These are phyloP conservation scores for Psilanteris sp. DNA, from an alignment of 1,140 invertebrate genomes.

Conservation along the genomic window DNA sequence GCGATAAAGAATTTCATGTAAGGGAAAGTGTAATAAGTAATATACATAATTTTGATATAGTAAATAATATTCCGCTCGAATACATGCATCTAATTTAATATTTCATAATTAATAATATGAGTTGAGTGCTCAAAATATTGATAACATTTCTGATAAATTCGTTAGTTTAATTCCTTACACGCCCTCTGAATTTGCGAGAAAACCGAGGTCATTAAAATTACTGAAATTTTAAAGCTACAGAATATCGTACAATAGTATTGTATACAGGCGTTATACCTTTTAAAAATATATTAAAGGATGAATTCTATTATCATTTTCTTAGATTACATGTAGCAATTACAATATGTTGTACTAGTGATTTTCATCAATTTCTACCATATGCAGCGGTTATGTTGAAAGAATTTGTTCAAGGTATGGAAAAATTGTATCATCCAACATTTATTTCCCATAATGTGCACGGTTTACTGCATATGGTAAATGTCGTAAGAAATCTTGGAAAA, in stretches of 20 bases:
- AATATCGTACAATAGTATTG: constrained; percentile 5
- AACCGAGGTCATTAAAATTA: constrained; percentile 15
- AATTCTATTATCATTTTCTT: constrained; percentile 23
- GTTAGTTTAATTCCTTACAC: too few species aligned
- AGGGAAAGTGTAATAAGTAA: constrained; percentile 2
- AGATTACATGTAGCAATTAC: constrained; percentile 14
- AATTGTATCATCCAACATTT: constrained; percentile 13
- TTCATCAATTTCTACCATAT: not conserved
- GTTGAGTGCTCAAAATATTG: not conserved
- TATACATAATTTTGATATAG: constrained; percentile 14
- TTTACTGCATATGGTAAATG: constrained; percentile 18
- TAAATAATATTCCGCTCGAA: too few species aligned
- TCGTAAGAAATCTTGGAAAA: constrained; percentile 4
- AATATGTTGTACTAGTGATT: constrained; percentile 5
- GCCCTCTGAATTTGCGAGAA: constrained; percentile 16
- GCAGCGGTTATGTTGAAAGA: constrained; percentile 7
- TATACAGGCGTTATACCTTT: constrained; percentile 15
- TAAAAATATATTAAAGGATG: constrained; percentile 12
- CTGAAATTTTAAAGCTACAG: constrained; percentile 34
- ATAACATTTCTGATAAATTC: not conserved
- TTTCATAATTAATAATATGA: too few species aligned
- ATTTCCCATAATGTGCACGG: constrained; percentile 30
- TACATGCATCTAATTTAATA: too few species aligned
- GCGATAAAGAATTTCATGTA: constrained; percentile 5
- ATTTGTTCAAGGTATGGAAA: constrained; percentile 2